These are phyloP conservation scores for Meteorus colon DNA, from an alignment of 2,888 invertebrate genomes.

Conservation along the genomic window DNA sequence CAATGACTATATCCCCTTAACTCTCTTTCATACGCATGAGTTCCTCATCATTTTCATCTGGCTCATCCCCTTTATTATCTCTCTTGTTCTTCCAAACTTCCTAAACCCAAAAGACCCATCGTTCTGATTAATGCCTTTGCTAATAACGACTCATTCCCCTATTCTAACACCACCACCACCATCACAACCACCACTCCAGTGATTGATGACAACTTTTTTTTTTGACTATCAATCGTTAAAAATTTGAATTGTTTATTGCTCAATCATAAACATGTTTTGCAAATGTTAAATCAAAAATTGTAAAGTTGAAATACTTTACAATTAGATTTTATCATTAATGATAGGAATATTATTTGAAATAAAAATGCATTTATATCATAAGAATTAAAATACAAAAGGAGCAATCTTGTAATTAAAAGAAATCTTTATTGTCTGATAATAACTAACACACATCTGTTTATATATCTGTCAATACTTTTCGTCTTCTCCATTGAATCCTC, in stretches of 20 bases:
- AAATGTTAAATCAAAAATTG: no score
- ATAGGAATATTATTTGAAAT: no score
- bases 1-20: no score
- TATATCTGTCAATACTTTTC: not conserved
- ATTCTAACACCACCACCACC: slow-evolving; percentile 1
- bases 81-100: slow-evolving; percentile 45
- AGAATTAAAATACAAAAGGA: slow-evolving; percentile 56
- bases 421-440: slow-evolving; percentile 41
- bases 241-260: slow-evolving; percentile 23
- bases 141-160: slow-evolving; percentile 71
- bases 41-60: no score
- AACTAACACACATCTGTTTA: not conserved
- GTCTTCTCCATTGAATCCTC: slow-evolving; percentile 1
- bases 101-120: slow-evolving; percentile 51
- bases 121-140: slow-evolving; percentile 71
- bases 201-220: no score
- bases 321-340: no score
- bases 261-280: no score
- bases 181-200: no score
- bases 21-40: no score
- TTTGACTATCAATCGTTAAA: no score
- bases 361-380: no score
- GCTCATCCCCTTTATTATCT: slow-evolving; percentile 41
- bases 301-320: no score
- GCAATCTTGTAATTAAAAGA: slow-evolving; percentile 70